A percentile compares a stretch with the other conserved stretches of the same genome.
Evolutionary conservation across 2,113 vertebrate genomes (phyloP).

Genomic region (Misgurnus anguillicaudatus): DNA sequence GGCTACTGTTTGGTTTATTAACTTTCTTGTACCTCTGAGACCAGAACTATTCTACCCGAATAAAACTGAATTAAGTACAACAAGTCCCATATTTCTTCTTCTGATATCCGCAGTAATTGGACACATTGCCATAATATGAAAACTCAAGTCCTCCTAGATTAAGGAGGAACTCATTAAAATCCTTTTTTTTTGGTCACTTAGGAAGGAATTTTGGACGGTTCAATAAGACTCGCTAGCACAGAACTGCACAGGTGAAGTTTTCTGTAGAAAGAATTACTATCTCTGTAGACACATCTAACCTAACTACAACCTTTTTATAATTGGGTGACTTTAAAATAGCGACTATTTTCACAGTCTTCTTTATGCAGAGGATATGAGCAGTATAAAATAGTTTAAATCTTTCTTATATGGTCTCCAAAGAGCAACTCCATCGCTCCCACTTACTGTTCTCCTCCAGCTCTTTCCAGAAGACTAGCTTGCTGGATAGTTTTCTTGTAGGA

Average conservation of each 20-base stretch:
- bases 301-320: background rate
- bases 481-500: too few relatives aligned
- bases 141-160: background rate
- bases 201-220: background rate
- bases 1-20: constrained; percentile 58
- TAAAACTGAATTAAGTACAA: constrained; percentile 41
- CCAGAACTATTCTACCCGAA: constrained; percentile 53
- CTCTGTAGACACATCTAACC: background rate
- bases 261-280: background rate
- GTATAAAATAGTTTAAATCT: background rate
- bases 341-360: background rate
- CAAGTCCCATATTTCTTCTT: background rate
- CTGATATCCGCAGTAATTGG: background rate
- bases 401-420: background rate
- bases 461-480: too few relatives aligned
- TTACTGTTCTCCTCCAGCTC: too few relatives aligned
- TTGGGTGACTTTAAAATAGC: background rate
- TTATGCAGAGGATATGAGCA: too few relatives aligned
- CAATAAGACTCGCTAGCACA: background rate
- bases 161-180: constrained; percentile 2
- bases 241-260: background rate
- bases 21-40: constrained; percentile 51
- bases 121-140: background rate
- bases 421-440: too few relatives aligned
- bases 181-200: background rate